Percentiles rank a stretch among this genome's conserved stretches.
Evolutionary conservation across 2,888 invertebrate species (phyloP).

Genomic region (Atethmia centrago): DNA sequence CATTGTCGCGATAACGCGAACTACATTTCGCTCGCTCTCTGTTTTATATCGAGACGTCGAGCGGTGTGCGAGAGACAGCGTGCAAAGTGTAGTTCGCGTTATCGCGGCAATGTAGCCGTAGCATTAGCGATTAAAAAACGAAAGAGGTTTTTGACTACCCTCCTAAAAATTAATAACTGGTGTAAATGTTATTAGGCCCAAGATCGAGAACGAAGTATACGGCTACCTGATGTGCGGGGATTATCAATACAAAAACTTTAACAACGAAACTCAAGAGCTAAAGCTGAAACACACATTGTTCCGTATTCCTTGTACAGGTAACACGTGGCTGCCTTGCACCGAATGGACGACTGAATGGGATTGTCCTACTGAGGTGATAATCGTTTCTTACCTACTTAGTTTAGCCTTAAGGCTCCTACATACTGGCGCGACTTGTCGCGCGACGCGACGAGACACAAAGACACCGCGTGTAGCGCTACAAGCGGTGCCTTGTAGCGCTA

Average conservation of each 20-base stretch:
- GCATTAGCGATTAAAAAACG: no score
- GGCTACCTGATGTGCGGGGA: slow-evolving; percentile 85
- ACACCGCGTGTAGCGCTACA: no score
- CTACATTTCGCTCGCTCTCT: no score
- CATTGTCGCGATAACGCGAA: no score
- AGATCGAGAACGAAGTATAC: slow-evolving; percentile 80
- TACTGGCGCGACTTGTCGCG: no score
- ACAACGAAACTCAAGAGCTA: slow-evolving; percentile 48
- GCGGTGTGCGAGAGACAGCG: no score
- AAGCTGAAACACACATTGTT: slow-evolving; percentile 85
- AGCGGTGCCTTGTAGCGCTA: no score
- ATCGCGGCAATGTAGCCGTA: no score
- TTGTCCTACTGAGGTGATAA: slow-evolving; percentile 82
- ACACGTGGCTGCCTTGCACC: slow-evolving; percentile 84
- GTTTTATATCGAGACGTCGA: no score
- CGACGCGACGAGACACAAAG: no score
- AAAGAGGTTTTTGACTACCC: not conserved
- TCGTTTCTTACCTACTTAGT: not conserved
- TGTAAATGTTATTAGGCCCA: slow-evolving; percentile 76
- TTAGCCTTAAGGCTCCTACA: no score
- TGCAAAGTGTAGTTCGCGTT: no score
- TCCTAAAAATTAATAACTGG: not conserved
- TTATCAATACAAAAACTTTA: slow-evolving; percentile 77
- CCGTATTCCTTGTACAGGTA: slow-evolving; percentile 85
- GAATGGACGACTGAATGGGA: slow-evolving; percentile 84